A percentile compares a stretch with the other conserved stretches of the same genome.
These are phyloP conservation scores for Epinephelus awoara DNA, from an alignment of 2,797 vertebrate genomes.

Conservation along the genomic window DNA sequence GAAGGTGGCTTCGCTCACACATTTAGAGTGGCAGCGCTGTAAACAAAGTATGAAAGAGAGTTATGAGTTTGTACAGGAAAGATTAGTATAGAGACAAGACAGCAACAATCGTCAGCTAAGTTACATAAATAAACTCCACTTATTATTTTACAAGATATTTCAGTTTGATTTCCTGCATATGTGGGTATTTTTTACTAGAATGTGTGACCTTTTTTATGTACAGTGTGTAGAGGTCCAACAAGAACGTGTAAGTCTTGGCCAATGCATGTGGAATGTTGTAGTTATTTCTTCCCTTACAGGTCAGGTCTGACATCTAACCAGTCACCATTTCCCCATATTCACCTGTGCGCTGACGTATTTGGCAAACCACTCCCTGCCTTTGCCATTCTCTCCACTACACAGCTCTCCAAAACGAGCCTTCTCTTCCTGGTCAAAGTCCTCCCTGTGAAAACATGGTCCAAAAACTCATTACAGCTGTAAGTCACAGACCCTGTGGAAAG, in stretches of 20 bases:
- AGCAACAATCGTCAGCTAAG: background rate
- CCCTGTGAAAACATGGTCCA: constrained; percentile 78
- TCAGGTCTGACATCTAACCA: background rate
- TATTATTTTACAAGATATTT: background rate
- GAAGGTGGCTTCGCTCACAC: constrained; percentile 96
- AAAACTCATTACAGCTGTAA: background rate
- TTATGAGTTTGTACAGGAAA: background rate
- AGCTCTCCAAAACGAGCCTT: constrained; percentile 95
- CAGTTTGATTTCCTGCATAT: background rate
- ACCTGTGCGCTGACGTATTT: constrained; percentile 97
- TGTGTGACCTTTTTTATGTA: background rate
- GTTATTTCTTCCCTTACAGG: background rate
- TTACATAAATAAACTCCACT: background rate
- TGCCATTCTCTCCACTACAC: constrained; percentile 91
- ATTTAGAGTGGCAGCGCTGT: constrained; percentile 98
- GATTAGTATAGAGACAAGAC: background rate
- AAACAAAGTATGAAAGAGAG: constrained; percentile 40
- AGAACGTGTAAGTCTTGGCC: background rate
- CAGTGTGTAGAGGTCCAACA: background rate
- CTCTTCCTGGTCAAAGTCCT: constrained; percentile 96
- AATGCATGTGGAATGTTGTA: background rate
- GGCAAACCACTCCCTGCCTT: constrained; percentile 96
- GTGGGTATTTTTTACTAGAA: background rate
- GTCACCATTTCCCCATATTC: constrained; percentile 29
- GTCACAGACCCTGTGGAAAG: constrained; percentile 2